Percentiles rank a stretch among this genome's conserved stretches.
These are phyloP conservation scores for Sinelater perroti DNA, from an alignment of 2,888 invertebrate species.

Conservation along the genomic window DNA sequence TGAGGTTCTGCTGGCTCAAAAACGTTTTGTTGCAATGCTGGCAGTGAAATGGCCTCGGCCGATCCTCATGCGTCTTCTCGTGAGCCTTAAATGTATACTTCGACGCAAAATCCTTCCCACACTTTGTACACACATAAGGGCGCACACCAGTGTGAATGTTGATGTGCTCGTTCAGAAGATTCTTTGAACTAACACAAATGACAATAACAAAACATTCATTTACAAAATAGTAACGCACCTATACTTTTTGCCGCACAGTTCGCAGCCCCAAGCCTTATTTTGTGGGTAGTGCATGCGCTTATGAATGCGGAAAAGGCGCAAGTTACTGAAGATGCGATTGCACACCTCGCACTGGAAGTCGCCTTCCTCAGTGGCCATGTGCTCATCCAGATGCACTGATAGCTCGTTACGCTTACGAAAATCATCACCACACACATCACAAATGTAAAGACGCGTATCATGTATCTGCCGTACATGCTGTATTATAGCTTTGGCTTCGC, in stretches of 20 bases:
- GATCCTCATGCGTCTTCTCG: constrained; percentile 74
- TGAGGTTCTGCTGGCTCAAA: constrained; percentile 78
- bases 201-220: neutral
- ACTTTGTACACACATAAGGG: constrained; percentile 72
- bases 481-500: constrained; percentile 69
- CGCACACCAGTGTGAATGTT: constrained; percentile 75
- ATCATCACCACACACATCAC: constrained; percentile 73
- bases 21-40: constrained; percentile 75
- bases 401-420: constrained; percentile 72
- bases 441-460: constrained; percentile 72
- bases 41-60: constrained; percentile 77
- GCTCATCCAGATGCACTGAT: constrained; percentile 70
- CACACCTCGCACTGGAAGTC: constrained; percentile 73
- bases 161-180: constrained; percentile 75
- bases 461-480: constrained; percentile 70
- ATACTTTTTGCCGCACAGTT: constrained; percentile 73
- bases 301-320: constrained; percentile 69
- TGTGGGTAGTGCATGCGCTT: constrained; percentile 71
- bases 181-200: constrained; percentile 63
- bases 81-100: constrained; percentile 82
- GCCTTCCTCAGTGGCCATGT: constrained; percentile 69
- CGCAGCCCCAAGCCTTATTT: constrained; percentile 71
- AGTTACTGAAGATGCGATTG: constrained; percentile 68
- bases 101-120: constrained; percentile 79
- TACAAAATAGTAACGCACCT: constrained; percentile 50